Evolutionary conservation across 2,888 invertebrate genomes (phyloP), one percentile per base, ranked within the genome.

Genomic region (Mamestra brassicae): DNA sequence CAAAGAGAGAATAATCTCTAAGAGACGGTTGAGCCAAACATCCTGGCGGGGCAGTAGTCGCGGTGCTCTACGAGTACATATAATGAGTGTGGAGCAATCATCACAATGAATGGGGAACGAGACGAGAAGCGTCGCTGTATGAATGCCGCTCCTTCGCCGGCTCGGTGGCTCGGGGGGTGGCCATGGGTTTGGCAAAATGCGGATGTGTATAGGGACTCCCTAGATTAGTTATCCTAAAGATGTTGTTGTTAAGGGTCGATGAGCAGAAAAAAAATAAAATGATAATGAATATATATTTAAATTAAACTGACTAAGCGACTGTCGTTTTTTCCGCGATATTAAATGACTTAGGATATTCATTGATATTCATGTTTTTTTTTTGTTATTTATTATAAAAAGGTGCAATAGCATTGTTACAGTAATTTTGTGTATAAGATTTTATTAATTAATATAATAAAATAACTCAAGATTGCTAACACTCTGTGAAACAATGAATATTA

Each of bases 81-180:
- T 94, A 94, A 94, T 94, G 95, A 95, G 94, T 92, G 92, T 89
- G 88, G 90, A 92, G 95, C 95, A 95, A 95, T 95, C 94, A 94
- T 93, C 94, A 95, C 95, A 95, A 95, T 95, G 95, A 95, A 95
- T 95, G 91, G 94, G 88, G 89, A 89, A 86, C 87, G 90, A 89
- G 88, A 86, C 86, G 90, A 89, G 89, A 87, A 88, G 90, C 92
- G 83, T 66, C 90, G 75, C 90, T 88, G 89, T 88, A 90, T 95
- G 93, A 94, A 94, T 93, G 91, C 91, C 88, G 86, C 87, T 91
- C 89, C 91, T 92, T 89, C 84, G 79, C 84, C 72, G 84, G 81
- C 81, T 84, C 87, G 78, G 74, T 83, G 81, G 67, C 63, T 78
- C 50, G 57, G 58, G 52, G 5, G 66, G 76, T 64, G 55, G 11